Percentiles rank a stretch among this genome's conserved stretches.
Conservation (phyloP, 2,888 invertebrate genomes). For the Euspilapteryx auroguttella region DNA sequence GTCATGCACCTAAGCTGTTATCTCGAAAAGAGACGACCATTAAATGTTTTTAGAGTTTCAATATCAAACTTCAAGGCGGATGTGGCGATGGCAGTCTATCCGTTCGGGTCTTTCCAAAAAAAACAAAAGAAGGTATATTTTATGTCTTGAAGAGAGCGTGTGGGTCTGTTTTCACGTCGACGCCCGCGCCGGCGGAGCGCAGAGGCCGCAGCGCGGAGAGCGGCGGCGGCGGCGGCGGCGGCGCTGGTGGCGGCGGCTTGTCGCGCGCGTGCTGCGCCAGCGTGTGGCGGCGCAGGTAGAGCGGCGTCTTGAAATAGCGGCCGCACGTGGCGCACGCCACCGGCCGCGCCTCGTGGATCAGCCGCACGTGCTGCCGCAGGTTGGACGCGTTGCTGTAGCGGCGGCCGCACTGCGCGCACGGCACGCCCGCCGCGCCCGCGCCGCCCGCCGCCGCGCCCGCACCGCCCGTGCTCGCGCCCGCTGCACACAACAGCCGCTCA, state of each 20-base stretch:
- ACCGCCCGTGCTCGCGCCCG: constrained; percentile 9
- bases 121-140: constrained; percentile 12
- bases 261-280: constrained; percentile 65
- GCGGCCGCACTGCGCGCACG: constrained; percentile 70
- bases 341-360: constrained; percentile 73
- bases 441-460: constrained; percentile 13
- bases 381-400: constrained; percentile 74
- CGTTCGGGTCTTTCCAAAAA: too few relatives aligned
- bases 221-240: constrained; percentile 12
- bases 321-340: constrained; percentile 71
- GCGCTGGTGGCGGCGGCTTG: constrained; percentile 23
- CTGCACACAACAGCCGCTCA: constrained; percentile 32
- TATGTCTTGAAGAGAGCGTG: constrained; percentile 24
- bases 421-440: constrained; percentile 27
- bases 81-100: too few relatives aligned
- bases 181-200: too few relatives aligned
- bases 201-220: constrained; percentile 20
- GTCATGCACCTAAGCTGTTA: too few relatives aligned
- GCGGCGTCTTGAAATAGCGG: constrained; percentile 75
- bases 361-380: constrained; percentile 74
- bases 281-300: constrained; percentile 75
- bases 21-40: too few relatives aligned
- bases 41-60: too few relatives aligned
- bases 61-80: too few relatives aligned
- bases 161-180: too few relatives aligned